phyloP scores from a whole-genome alignment of 2,797 vertebrate species.

The Paguma larvata region DNA sequence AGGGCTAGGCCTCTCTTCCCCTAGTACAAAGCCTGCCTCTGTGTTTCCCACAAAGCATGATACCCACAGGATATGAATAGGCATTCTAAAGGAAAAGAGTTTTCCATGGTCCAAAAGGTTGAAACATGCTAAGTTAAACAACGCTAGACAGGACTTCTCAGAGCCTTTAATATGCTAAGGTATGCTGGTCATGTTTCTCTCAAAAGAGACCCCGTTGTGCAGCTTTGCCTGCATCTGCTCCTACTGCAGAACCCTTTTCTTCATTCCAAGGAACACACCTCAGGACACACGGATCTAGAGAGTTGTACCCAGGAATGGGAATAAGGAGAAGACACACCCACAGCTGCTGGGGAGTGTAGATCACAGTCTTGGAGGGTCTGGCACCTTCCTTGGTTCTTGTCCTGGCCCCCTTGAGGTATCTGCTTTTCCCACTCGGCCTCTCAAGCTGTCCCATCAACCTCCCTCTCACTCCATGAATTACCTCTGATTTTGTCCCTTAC shows the following conservation, averaged over 20 bases:
- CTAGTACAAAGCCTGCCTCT: neutral
- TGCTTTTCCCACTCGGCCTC: neutral
- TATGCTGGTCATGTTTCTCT: neutral
- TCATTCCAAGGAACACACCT: neutral
- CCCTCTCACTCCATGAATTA: neutral
- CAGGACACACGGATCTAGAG: neutral
- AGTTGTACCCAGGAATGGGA: neutral
- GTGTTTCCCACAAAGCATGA: neutral
- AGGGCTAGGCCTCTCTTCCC: neutral
- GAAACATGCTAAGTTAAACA: neutral
- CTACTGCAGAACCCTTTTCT: neutral
- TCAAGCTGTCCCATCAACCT: neutral
- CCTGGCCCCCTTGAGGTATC: neutral
- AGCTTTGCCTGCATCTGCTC: neutral
- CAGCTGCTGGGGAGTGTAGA: neutral
- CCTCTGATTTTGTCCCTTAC: neutral
- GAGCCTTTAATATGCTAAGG: neutral
- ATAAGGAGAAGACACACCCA: neutral
- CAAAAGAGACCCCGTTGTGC: neutral
- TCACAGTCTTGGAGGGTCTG: neutral
- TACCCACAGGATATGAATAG: neutral
- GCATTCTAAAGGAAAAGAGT: neutral
- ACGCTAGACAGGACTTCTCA: slow-evolving; percentile 2
- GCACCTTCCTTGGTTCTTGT: neutral
- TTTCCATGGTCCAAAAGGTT: neutral